Base-by-base conservation (phyloP, 2,797 vertebrate genomes). In the Nasua narica region DNA sequence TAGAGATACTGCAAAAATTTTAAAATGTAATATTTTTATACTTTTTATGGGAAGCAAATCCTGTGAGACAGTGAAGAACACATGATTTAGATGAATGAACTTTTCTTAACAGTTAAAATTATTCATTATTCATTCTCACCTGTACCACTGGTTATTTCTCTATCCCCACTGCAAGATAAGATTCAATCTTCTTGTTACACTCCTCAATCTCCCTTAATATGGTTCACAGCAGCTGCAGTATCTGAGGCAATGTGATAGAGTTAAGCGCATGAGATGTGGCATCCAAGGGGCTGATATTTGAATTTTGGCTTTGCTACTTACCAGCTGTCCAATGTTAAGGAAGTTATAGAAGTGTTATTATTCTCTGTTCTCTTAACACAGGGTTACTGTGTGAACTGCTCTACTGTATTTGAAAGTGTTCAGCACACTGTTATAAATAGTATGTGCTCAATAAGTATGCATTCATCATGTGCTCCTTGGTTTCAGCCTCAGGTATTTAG, bases 71-170 rank as follows among this genome's bases (percentile, higher is more conserved):
- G 60, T 50, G 50, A 91, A 87, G 74, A 96, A 52, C 46, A 83
- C 89, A 81, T 91, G 40, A 93, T 93, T 93, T 91, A 89, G 89
- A 77, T 89, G 69, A 96, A 93, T 91, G 74, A 95, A 91, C 86
- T 95, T 85, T 87, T 96, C 94, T 92, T 97, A 90, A 67, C 23
- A 35, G 86, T 92, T 94, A 87, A 84, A 95, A 77, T 94, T 90
- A 72, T 87, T 92, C 86, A 87, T 79, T 92, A 82, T 95, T 84
- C 78, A 81, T 95, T 82, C 62, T 94, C 40, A 54, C 58, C 37
- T 14, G 0, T 87, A 83, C 43, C 7, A 16, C 10, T 77, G 40
- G 10, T 78, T 93, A 85, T 90, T 97, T 96, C 43, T 91, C 65
- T 85, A 25, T 48, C 48, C 19, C 37, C 12, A 72, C 35, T 70